phyloP scores from a whole-genome alignment of 2,888 invertebrate genomes.

The Drosophila neonasuta region DNA sequence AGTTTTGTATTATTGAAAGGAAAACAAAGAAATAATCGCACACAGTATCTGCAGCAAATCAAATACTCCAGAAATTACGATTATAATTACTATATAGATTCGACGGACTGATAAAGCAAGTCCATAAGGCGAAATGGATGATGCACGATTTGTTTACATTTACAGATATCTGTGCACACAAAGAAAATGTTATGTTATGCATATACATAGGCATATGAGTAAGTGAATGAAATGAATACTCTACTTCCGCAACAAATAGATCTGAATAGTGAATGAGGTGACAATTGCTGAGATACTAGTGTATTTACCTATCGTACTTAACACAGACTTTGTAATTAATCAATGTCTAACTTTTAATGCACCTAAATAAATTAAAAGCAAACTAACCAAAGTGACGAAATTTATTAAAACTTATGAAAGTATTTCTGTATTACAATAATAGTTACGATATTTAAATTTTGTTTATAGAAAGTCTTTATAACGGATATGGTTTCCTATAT shows the following conservation, averaged over 20 bases:
- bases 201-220: not conserved
- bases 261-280: not conserved
- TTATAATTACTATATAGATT: not conserved
- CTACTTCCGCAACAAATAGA: not conserved
- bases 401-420: no score
- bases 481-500: no score
- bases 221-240: slow-evolving; percentile 1
- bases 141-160: slow-evolving; percentile 9
- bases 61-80: slow-evolving; percentile 17
- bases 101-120: slow-evolving; percentile 6
- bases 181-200: not conserved
- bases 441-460: no score
- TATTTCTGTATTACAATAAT: no score
- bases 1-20: slow-evolving; percentile 9
- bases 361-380: no score
- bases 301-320: not conserved
- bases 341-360: no score
- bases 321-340: not conserved
- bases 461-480: no score
- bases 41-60: slow-evolving; percentile 1
- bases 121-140: not conserved
- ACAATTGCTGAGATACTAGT: not conserved
- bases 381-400: no score
- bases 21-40: slow-evolving; percentile 7
- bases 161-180: not conserved